Base-by-base conservation (phyloP, 2,797 vertebrate genomes). In the Salarias fasciatus region DNA sequence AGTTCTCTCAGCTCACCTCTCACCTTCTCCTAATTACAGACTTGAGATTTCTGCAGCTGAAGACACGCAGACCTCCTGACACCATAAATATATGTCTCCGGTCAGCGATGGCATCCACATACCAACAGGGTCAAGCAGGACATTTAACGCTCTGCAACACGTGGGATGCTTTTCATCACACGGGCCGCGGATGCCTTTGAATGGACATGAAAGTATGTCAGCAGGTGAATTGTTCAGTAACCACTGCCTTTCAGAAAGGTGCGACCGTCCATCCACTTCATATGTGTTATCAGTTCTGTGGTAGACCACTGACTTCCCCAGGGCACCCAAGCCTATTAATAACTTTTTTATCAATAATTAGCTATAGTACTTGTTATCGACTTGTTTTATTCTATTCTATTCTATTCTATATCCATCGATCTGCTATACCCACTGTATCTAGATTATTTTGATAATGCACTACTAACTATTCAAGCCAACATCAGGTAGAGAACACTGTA, bases 11-110 rank as follows among this genome's bases (percentile, higher is more conserved):
- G 6, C 31, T 82, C 76, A 79, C 80, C 72, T 82, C 36, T 88
- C 63, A 67, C 73, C 69, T 75, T 68, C 59, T 38, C 41, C 54
- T 69, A 80, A 89, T 88, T 78, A 87, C 66, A 84, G 69, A 57
- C 60, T 67, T 28, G n/a, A 47, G 33, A 45, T 14, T 8, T 33
- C 47, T 44, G 24, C 68, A 77, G 58, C 53, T 70, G 67, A 79
- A 79, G 53, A 51, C 63, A 62, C 60, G 69, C 57, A 72, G 68
- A 84, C 44, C 48, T 69, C 52, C 42, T 79, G 50, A 77, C 65
- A 79, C 53, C 55, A 56, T 83, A 84, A 86, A 64, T 69, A 70
- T 47, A 65, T 13, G 43, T 75, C 30, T 57, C 40, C 60, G 70
- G 80, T 78, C 75, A 71, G 53, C 63, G 12, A 13, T 45, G 53